Conservation (phyloP, 2,888 invertebrate genomes). For the Cyclophora albipunctata region DNA sequence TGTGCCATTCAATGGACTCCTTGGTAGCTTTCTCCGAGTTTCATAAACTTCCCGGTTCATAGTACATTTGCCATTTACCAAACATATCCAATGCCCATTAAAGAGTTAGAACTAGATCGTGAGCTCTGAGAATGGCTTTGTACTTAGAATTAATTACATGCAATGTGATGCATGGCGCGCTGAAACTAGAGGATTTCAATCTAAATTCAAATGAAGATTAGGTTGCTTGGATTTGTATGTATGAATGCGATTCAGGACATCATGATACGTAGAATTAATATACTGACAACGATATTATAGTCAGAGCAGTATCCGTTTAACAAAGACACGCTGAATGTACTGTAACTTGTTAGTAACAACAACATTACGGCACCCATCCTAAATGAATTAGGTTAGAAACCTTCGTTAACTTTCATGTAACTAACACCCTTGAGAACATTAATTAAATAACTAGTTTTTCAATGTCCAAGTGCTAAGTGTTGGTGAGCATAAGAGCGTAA, state of each 20-base stretch:
- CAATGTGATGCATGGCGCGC: conserved; percentile 8
- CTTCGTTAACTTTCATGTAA: not conserved
- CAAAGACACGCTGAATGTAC: too few relatives aligned
- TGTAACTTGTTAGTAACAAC: too few relatives aligned
- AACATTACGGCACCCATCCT: too few relatives aligned
- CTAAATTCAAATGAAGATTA: not conserved
- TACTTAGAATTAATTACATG: conserved; percentile 45
- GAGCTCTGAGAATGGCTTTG: conserved; percentile 43
- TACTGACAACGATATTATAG: too few relatives aligned
- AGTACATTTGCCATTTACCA: conserved; percentile 58
- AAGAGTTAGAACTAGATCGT: conserved; percentile 44
- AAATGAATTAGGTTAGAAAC: too few relatives aligned
- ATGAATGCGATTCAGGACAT: not conserved
- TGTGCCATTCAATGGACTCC: conserved; percentile 51
- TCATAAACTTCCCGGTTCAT: conserved; percentile 55
- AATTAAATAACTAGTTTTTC: conserved; percentile 2
- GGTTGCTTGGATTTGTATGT: not conserved
- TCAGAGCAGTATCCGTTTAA: too few relatives aligned
- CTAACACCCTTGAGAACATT: not conserved
- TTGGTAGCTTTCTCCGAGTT: conserved; percentile 57
- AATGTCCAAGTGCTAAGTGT: conserved; percentile 8
- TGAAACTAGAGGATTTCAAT: not conserved
- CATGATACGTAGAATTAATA: too few relatives aligned
- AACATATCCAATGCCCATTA: conserved; percentile 50
- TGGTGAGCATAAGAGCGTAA: conserved; percentile 20